Evolutionary conservation across 2,888 invertebrate species (phyloP).

Genomic region (Lochmaea capreae): DNA sequence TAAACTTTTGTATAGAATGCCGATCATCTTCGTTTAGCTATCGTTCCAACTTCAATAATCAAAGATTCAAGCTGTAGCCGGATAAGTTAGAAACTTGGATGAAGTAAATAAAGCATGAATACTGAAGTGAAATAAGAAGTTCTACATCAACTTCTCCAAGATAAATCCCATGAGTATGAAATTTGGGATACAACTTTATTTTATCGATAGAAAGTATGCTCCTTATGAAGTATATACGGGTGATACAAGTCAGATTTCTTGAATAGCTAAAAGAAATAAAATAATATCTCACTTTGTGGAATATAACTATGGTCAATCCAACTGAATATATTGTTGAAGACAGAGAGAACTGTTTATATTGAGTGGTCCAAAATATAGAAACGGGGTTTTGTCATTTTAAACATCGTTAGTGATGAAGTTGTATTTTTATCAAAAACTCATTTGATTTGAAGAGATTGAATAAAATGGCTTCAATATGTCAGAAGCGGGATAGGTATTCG

Average conservation of each 20-base stretch:
- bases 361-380: no score
- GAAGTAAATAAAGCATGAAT: constrained; percentile 23
- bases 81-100: constrained; percentile 18
- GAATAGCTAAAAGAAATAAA: not conserved
- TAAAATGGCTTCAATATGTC: no score
- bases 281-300: not conserved
- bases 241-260: constrained; percentile 15
- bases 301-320: not conserved
- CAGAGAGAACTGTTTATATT: no score
- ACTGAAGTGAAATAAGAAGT: constrained; percentile 10
- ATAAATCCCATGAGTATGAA: constrained; percentile 22
- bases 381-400: no score
- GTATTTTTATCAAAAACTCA: no score
- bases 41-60: constrained; percentile 6
- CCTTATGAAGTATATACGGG: constrained; percentile 17
- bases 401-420: no score
- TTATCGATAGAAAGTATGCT: constrained; percentile 13
- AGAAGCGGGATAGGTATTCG: no score
- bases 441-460: no score
- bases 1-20: not conserved
- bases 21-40: not conserved
- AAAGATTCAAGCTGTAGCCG: constrained; percentile 8
- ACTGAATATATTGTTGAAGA: no score
- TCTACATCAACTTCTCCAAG: constrained; percentile 6
- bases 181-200: constrained; percentile 28